Base-by-base conservation (phyloP, 2,797 vertebrate species). In the Xenentodon cancila region DNA sequence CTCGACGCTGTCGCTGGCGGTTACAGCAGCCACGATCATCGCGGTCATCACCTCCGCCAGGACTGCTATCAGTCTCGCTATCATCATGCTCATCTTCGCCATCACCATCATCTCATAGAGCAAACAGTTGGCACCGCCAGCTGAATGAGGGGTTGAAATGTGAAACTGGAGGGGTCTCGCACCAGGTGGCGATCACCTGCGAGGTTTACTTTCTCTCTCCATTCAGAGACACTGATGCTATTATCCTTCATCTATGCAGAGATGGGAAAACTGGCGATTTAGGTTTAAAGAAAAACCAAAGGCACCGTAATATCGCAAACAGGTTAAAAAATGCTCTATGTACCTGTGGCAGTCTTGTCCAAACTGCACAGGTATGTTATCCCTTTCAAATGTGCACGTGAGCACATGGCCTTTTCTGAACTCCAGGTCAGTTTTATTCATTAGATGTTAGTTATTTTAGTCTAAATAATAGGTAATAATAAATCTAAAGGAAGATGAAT, bases 11-110 rank as follows among this genome's bases (percentile, higher is more conserved):
- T 79, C 73, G 79, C 71, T 65, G 77, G 59, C 62, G 56, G 66
- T 63, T 63, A 83, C 62, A 71, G 53, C 66, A 67, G 65, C 68
- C 59, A 64, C 54, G 57, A 85, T 76, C 68, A 76, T 79, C 68
- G 27, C 16, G 69, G 57, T 76, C 84, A 84, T 84, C 75, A 69
- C 58, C 66, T 63, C 68, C 62, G 25, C 66, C 59, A 19, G 64
- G 20, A 34, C 64, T 50, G 7, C 72, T 67, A 75, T 81, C 75
- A 50, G 64, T 77, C 73, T 52, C 54, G 2, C 73, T 64, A 68
- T 80, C 85, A 78, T 87, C 70, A 49, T 65, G 68, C 69, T 80
- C 69, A 60, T 77, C 81, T 84, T 60, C 21, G 64, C 79, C 72
- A 71, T 81, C 66, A 59, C 77, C 46, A 60, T 83, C 68, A 81